Evolutionary conservation across 37 sponge, comb jelly and placozoan species (phyloP), one percentile per base, ranked within the genome.

Genomic region (Halisarca cf. caerulea): DNA sequence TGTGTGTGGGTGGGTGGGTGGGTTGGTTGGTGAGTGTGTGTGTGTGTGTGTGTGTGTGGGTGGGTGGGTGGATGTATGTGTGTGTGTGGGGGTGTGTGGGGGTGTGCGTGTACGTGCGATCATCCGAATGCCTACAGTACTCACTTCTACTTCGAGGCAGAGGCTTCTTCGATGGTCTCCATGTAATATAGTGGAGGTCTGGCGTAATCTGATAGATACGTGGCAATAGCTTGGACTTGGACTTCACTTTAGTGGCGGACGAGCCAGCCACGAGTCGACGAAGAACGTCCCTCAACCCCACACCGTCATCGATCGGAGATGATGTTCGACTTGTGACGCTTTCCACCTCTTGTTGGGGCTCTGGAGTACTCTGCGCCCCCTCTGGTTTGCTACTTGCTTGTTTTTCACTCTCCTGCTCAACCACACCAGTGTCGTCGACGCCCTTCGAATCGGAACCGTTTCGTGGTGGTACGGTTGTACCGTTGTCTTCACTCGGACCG

Each of bases 141-240:
- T 74, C 25, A 74, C 77, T 74, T 37, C 77, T 37, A 6, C 42
- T n/a, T 6, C 42, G 77, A 25, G 25, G 23, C 15, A 21, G 9
- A 2, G 42, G 7, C 43, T 74, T 74, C 6, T 37, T 74, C 25
- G 42, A 40, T 21, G 77, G 77, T n/a, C 42, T 36, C 77, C 77
- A 74, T 23, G 42, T 21, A 33, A 74, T 5, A 44, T 74, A 74
- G 45, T 74, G 77, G 15, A 74, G 77, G 45, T 74, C 77, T n/a
- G 24, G 44, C 38, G 77, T 25, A 11, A 74, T 40, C 1, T 23
- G 77, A 44, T 74, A 74, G 38, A 40, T 20, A 15, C 77, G 43
- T 21, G 17, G 21, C 8, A 74, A 43, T 11, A 33, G 77, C 77
- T 74, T 74, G n/a, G 24, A 15, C 45, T 40, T 37, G 15, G 77